Evolutionary conservation across 37 sponge, comb jelly and placozoan genomes (phyloP).

Genomic region (Hormiphora californensis): DNA sequence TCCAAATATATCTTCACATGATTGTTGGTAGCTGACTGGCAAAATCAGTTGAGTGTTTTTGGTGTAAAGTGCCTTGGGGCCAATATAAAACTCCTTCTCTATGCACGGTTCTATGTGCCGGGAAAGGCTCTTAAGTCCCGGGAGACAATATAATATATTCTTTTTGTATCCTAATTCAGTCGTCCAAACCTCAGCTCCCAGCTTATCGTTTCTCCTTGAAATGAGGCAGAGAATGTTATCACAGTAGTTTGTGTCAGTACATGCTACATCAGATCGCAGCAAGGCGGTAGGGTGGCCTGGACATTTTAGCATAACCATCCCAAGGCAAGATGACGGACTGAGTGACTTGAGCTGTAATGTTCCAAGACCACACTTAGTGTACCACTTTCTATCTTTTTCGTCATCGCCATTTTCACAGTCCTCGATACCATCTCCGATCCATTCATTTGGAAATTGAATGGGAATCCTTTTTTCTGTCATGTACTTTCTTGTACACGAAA

Average conservation of each 20-base stretch:
- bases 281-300: background rate
- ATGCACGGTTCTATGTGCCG: background rate
- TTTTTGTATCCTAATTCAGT: no score
- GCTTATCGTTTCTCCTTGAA: background rate
- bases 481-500: background rate
- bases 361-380: background rate
- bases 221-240: background rate
- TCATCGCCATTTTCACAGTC: background rate
- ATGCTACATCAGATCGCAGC: background rate
- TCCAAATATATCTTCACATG: background rate
- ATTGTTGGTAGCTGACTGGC: background rate
- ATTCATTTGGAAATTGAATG: background rate
- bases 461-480: background rate
- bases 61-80: background rate
- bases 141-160: background rate
- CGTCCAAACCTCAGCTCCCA: no score
- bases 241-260: background rate
- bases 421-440: constrained; percentile 1
- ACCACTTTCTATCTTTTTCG: background rate
- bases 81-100: background rate
- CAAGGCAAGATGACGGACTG: no score
- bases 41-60: background rate
- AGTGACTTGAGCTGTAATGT: no score
- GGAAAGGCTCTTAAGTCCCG: background rate
- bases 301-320: background rate